A percentile compares a stretch with the other conserved stretches of the same genome.
phyloP scores from a whole-genome alignment of 2,113 vertebrate genomes.

The Puffinus mauretanicus region DNA sequence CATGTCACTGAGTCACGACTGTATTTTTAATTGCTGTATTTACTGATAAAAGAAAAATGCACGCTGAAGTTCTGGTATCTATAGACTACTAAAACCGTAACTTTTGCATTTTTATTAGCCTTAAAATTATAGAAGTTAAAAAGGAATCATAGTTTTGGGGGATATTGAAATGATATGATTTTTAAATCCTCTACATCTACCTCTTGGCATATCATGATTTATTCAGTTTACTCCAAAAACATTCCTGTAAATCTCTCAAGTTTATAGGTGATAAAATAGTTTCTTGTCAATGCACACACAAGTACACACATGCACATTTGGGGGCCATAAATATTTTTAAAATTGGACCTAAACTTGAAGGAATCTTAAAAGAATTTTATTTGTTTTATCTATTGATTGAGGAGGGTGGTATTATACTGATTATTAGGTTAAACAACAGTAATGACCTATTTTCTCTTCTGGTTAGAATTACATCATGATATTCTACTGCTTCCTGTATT shows the following conservation, averaged over 20 bases:
- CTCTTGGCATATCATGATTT: not conserved
- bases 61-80: not conserved
- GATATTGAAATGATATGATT: not conserved
- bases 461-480: not conserved
- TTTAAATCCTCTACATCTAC: not conserved
- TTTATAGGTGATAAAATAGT: not conserved
- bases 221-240: not conserved
- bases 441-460: constrained; percentile 17
- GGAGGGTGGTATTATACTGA: not conserved
- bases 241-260: not conserved
- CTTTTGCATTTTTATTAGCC: not conserved
- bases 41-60: not conserved
- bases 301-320: not conserved
- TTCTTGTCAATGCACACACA: not conserved
- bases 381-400: not conserved
- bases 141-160: not conserved
- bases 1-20: not conserved
- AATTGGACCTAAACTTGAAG: not conserved
- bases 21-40: not conserved
- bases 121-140: not conserved
- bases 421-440: not conserved
- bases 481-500: not conserved
- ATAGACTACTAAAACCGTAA: not conserved
- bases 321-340: not conserved
- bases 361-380: not conserved